phyloP scores from a whole-genome alignment of 2,113 vertebrate species.

The Hucho hucho region DNA sequence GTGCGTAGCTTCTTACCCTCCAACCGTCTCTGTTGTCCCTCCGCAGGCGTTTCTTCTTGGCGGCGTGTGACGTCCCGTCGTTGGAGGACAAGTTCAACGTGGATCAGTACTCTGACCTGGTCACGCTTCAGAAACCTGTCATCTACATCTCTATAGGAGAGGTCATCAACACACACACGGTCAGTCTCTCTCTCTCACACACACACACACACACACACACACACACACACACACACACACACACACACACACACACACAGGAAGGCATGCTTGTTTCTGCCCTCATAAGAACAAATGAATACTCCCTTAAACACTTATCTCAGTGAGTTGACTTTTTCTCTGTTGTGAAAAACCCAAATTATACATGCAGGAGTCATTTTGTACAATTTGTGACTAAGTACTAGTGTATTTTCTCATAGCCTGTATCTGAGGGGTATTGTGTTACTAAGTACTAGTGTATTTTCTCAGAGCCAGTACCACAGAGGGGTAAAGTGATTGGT shows the following conservation, averaged over 20 bases:
- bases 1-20: neutral
- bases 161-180: constrained; percentile 97
- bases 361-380: too few species aligned
- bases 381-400: neutral
- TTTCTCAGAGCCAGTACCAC: too few species aligned
- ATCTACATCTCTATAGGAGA: constrained; percentile 99
- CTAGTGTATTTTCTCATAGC: too few species aligned
- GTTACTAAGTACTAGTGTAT: too few species aligned
- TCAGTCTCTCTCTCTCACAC: too few species aligned
- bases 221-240: neutral
- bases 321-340: too few species aligned
- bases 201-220: too few species aligned
- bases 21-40: neutral
- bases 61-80: constrained; percentile 90
- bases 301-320: neutral
- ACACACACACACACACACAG: neutral
- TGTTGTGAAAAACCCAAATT: too few species aligned
- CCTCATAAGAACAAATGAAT: neutral
- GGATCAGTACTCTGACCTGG: constrained; percentile 94
- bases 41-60: constrained; percentile 88
- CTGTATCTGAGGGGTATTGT: too few species aligned
- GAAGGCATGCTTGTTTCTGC: neutral
- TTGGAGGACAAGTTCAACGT: constrained; percentile 98
- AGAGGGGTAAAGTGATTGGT: neutral
- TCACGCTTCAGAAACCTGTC: constrained; percentile 92